These are phyloP conservation scores for Aurelia aurita DNA, from an alignment of 30 jellyfish, hydroid and myxozoan genomes.

Conservation along the genomic window DNA sequence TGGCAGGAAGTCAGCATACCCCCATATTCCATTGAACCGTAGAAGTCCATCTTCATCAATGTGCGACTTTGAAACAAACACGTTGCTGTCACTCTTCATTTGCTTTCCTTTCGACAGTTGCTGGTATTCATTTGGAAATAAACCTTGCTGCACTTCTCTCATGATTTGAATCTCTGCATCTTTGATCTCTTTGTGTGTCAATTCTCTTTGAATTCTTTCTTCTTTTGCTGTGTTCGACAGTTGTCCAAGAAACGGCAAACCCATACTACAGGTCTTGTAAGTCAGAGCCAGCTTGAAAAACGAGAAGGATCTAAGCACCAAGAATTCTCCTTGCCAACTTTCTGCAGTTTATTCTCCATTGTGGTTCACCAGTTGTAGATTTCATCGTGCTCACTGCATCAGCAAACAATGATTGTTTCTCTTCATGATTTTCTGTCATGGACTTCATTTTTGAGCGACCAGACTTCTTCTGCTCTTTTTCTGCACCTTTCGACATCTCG, in stretches of 20 bases:
- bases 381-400: neutral
- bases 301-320: slow-evolving; percentile 19
- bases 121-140: slow-evolving; percentile 18
- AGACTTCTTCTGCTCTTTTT: neutral
- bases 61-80: slow-evolving; percentile 8
- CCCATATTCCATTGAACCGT: slow-evolving; percentile 60
- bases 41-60: slow-evolving; percentile 61
- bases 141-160: slow-evolving; percentile 30
- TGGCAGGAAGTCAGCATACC: slow-evolving; percentile 54
- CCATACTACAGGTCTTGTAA: slow-evolving; percentile 32
- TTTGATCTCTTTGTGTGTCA: slow-evolving; percentile 31
- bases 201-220: slow-evolving; percentile 5
- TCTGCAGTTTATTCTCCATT: neutral
- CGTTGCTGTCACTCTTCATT: slow-evolving; percentile 5
- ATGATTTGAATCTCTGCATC: slow-evolving; percentile 9
- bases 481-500: neutral
- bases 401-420: neutral
- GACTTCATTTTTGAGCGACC: neutral
- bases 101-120: slow-evolving; percentile 16
- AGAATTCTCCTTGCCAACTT: neutral
- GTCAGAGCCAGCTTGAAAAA: slow-evolving; percentile 32
- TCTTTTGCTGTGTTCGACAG: slow-evolving; percentile 1
- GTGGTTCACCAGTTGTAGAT: slow-evolving; percentile 4
- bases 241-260: slow-evolving; percentile 22
- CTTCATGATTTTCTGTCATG: neutral